Evolutionary conservation across 2,888 invertebrate species (phyloP).

Genomic region (Cinara cedri): DNA sequence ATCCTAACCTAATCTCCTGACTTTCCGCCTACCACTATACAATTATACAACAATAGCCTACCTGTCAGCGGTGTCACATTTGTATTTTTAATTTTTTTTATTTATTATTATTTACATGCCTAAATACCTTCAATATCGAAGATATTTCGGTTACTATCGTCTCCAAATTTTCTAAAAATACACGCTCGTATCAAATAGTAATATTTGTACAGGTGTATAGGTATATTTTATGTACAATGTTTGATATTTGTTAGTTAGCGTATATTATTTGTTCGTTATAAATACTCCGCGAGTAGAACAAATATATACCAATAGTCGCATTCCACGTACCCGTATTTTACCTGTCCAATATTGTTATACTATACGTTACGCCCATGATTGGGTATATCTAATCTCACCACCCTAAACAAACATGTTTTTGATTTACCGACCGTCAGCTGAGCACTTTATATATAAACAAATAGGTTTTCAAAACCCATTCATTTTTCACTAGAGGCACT

Average conservation of each 20-base stretch:
- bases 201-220: neutral
- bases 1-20: no score
- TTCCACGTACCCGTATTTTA: slow-evolving; percentile 35
- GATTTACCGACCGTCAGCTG: slow-evolving; percentile 22
- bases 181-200: neutral
- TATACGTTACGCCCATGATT: slow-evolving; percentile 27
- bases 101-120: no score
- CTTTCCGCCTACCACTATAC: no score
- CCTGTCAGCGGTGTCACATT: no score
- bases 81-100: no score
- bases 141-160: neutral
- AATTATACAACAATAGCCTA: no score
- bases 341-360: slow-evolving; percentile 11
- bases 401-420: slow-evolving; percentile 38
- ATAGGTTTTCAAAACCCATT: neutral
- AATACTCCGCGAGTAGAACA: neutral
- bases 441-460: neutral
- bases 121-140: neutral
- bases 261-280: slow-evolving; percentile 3
- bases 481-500: slow-evolving; percentile 12
- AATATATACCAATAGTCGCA: slow-evolving; percentile 10
- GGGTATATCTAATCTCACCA: neutral
- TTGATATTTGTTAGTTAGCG: neutral
- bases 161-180: slow-evolving; percentile 1
- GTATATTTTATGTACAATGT: neutral